These are phyloP conservation scores for Pantherophis guttatus DNA, from an alignment of 2,113 vertebrate genomes.

Conservation along the genomic window DNA sequence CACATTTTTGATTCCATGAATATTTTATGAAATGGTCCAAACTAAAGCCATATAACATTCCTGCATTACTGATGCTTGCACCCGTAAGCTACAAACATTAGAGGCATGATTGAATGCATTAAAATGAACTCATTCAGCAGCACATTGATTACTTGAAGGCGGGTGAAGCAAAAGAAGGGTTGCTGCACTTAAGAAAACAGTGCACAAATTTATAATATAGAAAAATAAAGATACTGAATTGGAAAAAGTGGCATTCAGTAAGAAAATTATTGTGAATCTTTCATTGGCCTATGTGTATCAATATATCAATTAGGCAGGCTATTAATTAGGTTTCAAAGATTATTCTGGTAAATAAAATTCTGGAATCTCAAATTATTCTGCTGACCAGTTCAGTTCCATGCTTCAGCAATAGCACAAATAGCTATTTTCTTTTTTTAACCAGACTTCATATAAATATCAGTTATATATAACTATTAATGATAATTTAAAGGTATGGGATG, in stretches of 20 bases:
- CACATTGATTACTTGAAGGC: conserved; percentile 94
- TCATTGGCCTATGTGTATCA: conserved; percentile 68
- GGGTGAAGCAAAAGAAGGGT: conserved; percentile 69
- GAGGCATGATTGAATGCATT: conserved; percentile 95
- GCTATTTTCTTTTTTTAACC: conserved; percentile 82
- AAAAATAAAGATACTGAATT: conserved; percentile 53
- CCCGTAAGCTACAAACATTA: conserved; percentile 97
- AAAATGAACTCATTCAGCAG: conserved; percentile 97
- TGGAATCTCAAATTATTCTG: conserved; percentile 73
- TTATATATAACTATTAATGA: not conserved
- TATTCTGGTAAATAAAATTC: conserved; percentile 88
- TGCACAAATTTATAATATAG: conserved; percentile 67
- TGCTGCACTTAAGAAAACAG: conserved; percentile 75
- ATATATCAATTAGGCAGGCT: conserved; percentile 76
- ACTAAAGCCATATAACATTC: conserved; percentile 96
- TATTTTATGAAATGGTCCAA: conserved; percentile 97
- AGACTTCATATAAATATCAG: conserved; percentile 71
- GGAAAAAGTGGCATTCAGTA: conserved; percentile 61
- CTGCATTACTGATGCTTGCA: conserved; percentile 92
- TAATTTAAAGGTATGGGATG: conserved; percentile 43
- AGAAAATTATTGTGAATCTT: conserved; percentile 65
- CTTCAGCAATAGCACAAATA: conserved; percentile 76
- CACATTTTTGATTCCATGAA: conserved; percentile 93
- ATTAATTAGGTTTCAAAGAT: conserved; percentile 91
- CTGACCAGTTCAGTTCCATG: conserved; percentile 70